These are phyloP conservation scores for Leptopilina boulardi DNA, from an alignment of 1,140 invertebrate genomes.

Conservation along the genomic window DNA sequence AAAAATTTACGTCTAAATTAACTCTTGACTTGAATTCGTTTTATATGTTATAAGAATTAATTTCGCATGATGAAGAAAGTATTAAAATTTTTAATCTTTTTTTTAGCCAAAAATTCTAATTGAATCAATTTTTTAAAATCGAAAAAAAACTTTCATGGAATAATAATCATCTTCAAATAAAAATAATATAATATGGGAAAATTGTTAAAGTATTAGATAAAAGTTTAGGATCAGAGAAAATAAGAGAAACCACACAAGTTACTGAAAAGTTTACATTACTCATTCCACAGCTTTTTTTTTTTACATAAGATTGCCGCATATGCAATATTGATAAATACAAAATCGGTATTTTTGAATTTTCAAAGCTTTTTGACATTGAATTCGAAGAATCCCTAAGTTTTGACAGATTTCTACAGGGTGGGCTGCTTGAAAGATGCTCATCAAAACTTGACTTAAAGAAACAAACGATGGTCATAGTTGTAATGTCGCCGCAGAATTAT, in stretches of 20 bases:
- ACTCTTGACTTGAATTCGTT: neutral
- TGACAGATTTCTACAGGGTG: constrained; percentile 4
- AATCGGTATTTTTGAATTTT: constrained; percentile 26
- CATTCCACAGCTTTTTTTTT: neutral
- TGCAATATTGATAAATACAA: neutral
- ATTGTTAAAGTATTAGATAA: neutral
- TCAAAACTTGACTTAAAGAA: constrained; percentile 35
- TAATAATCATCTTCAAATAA: neutral
- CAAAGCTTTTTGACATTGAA: constrained; percentile 33
- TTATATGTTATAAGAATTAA: too few species aligned
- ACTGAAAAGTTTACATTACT: constrained; percentile 1
- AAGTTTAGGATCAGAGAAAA: neutral
- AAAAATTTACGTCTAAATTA: neutral
- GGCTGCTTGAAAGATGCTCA: constrained; percentile 33
- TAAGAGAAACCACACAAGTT: neutral
- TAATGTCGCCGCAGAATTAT: constrained; percentile 24
- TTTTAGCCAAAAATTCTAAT: too few species aligned
- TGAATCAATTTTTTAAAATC: too few species aligned
- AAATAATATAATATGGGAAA: neutral
- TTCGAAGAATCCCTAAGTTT: constrained; percentile 34
- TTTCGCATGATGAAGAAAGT: too few species aligned
- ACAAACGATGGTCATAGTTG: constrained; percentile 31
- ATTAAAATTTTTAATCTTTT: too few species aligned
- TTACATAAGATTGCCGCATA: neutral
- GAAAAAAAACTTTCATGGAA: too few species aligned